Percentiles rank a stretch among this genome's conserved stretches.
These are phyloP conservation scores for Mus minutoides DNA, from an alignment of 2,797 vertebrate genomes.

Conservation along the genomic window DNA sequence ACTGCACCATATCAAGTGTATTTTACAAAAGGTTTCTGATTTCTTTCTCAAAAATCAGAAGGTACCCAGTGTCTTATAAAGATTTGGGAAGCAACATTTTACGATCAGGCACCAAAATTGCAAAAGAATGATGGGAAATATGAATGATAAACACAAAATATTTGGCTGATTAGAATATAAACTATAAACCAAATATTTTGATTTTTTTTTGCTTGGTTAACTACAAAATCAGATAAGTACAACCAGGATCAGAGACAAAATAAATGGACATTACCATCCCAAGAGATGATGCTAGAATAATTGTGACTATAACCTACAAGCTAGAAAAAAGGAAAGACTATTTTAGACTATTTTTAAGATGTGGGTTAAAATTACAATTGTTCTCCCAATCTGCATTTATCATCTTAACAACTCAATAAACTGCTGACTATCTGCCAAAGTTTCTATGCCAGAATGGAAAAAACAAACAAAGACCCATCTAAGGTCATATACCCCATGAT, in stretches of 20 bases:
- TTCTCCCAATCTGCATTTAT: slow-evolving; percentile 40
- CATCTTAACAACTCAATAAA: background rate
- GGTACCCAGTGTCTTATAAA: background rate
- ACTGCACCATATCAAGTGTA: background rate
- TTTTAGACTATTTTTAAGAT: background rate
- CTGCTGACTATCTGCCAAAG: background rate
- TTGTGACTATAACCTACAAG: background rate
- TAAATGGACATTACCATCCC: background rate
- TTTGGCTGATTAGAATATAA: slow-evolving; percentile 2
- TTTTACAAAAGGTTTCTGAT: slow-evolving; percentile 23
- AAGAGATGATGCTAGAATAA: background rate
- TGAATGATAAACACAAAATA: slow-evolving; percentile 41
- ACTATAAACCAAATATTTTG: background rate
- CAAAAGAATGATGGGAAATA: background rate
- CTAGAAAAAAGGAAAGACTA: background rate
- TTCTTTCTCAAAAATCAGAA: slow-evolving; percentile 32
- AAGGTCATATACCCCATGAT: no score
- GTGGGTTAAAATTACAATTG: background rate
- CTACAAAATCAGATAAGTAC: slow-evolving; percentile 18
- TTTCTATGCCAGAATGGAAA: background rate
- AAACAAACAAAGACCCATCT: background rate
- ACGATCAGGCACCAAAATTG: background rate
- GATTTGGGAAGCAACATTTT: background rate
- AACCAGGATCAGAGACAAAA: slow-evolving; percentile 14
- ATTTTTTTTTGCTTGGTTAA: background rate